Conservation (phyloP, 1,140 invertebrate genomes). For the Drosophila mayri region DNA sequence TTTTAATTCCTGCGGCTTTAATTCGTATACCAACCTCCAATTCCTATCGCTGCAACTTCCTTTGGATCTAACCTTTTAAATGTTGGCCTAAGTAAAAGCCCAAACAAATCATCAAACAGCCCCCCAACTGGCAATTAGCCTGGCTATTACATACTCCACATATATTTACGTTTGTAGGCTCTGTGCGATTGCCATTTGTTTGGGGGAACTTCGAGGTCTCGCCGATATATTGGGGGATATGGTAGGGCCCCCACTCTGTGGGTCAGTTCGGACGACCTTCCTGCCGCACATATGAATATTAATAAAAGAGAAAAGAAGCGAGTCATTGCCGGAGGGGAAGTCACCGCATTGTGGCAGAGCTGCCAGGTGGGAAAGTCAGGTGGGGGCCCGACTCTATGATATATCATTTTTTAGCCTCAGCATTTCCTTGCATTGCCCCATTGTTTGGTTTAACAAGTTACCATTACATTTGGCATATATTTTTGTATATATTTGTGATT, state of each 20-base stretch:
- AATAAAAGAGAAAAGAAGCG: slow-evolving; percentile 26
- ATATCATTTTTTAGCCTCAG: slow-evolving; percentile 42
- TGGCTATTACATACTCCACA: not conserved
- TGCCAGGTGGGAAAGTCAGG: slow-evolving; percentile 30
- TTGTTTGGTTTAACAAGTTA: slow-evolving; percentile 71
- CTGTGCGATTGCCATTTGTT: slow-evolving; percentile 12
- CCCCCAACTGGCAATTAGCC: slow-evolving; percentile 30
- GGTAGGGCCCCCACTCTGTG: not conserved
- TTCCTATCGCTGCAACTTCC: slow-evolving; percentile 19
- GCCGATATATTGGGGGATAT: slow-evolving; percentile 7
- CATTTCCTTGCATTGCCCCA: slow-evolving; percentile 48
- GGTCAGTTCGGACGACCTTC: slow-evolving; percentile 36
- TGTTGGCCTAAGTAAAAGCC: slow-evolving; percentile 25
- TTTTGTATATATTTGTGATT: slow-evolving; percentile 48
- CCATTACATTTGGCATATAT: slow-evolving; percentile 55
- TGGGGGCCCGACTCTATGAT: slow-evolving; percentile 16
- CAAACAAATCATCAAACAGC: slow-evolving; percentile 31
- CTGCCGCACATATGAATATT: slow-evolving; percentile 50
- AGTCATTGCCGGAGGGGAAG: slow-evolving; percentile 21
- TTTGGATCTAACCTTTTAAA: slow-evolving; percentile 23
- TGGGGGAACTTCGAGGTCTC: slow-evolving; percentile 25
- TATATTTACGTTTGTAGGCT: not conserved
- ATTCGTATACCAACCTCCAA: not conserved
- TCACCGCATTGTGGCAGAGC: slow-evolving; percentile 10
- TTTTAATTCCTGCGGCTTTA: not conserved